Evolutionary conservation across 2,888 invertebrate species (phyloP).

Genomic region (Chouioia cunea): DNA sequence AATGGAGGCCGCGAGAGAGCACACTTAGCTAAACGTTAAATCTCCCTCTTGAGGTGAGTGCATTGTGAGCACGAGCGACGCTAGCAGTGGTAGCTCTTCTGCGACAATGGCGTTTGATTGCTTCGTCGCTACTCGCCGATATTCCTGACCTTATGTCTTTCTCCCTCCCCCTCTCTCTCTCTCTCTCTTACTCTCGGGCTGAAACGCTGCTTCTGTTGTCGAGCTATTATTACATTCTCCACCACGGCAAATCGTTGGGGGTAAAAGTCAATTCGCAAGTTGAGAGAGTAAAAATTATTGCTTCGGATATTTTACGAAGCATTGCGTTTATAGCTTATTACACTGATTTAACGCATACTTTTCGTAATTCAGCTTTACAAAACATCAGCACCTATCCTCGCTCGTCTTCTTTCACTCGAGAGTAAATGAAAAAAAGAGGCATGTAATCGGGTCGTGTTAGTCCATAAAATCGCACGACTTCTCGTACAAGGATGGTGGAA

Average conservation of each 20-base stretch:
- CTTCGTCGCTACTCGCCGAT: slow-evolving; percentile 46
- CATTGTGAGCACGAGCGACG: slow-evolving; percentile 28
- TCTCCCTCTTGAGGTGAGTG: slow-evolving; percentile 43
- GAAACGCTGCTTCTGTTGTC: too few species aligned
- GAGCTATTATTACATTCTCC: neutral
- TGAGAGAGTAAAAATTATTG: too few species aligned
- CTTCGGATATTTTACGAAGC: too few species aligned
- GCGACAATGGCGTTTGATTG: slow-evolving; percentile 54
- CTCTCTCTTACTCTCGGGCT: too few species aligned
- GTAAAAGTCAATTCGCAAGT: neutral
- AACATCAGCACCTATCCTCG: neutral
- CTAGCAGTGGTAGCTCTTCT: neutral
- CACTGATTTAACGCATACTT: too few species aligned
- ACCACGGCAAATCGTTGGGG: neutral
- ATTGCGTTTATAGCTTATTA: too few species aligned
- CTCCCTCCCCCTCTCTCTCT: slow-evolving; percentile 5
- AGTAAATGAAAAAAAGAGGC: slow-evolving; percentile 23
- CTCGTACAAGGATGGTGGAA: slow-evolving; percentile 1
- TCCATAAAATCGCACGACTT: slow-evolving; percentile 19
- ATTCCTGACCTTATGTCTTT: slow-evolving; percentile 6
- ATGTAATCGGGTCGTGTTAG: slow-evolving; percentile 30
- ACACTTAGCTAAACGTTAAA: slow-evolving; percentile 58
- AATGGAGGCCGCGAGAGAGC: slow-evolving; percentile 48
- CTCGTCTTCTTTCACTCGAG: slow-evolving; percentile 14
- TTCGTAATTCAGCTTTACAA: too few species aligned